Evolutionary conservation across 2,888 invertebrate species (phyloP), one percentile per base, ranked within the genome.

Genomic region (Lasioglossum villosulum): DNA sequence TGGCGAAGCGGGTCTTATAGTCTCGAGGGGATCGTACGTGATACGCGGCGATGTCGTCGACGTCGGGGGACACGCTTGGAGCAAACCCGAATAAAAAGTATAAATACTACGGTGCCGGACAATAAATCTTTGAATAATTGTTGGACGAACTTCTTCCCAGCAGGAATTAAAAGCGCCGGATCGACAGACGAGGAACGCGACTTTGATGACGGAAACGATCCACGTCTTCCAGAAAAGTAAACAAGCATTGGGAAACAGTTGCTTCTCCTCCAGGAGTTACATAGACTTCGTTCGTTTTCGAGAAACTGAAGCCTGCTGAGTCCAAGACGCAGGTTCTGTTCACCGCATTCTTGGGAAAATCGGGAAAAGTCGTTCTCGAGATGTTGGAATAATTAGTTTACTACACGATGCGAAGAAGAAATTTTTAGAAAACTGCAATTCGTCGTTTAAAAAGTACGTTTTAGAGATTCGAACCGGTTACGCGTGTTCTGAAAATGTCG

Each of bases 1-100:
- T 70, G 59, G 73, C 37, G 48, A 27, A 75, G 19, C 71, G n/a
- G 71, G 52, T 68, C 45, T 74, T 71, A 70, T 77, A 74, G 76
- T 70, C 76, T 70, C 74, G 30, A 37, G 73, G 16, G 73, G 56
- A 27, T 39, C 80, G 52, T 74, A 52, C 37, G 6, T 23, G 16
- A 86, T 73, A 77, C 80, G 78, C n/a, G 56, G 27, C 66, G 68
- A 52, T 63, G 72, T 72, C 48, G 63, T 76, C 77, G 81, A 78
- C 27, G 81, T 30, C 30, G 30, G 4, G 19, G 66, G 37, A 34
- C 14, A 63, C 30, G 63, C 63, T 3, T 8, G 8, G 6, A 19
- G 6, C 19, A 45, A 45, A 19, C 56, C n/a, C 56, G 48, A 19
- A 34, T 63, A 75, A 81, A 77, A 68, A 86, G 39, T 37, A 23